phyloP scores from a whole-genome alignment of 2,888 invertebrate genomes.

The Agrenia bidenticulata region DNA sequence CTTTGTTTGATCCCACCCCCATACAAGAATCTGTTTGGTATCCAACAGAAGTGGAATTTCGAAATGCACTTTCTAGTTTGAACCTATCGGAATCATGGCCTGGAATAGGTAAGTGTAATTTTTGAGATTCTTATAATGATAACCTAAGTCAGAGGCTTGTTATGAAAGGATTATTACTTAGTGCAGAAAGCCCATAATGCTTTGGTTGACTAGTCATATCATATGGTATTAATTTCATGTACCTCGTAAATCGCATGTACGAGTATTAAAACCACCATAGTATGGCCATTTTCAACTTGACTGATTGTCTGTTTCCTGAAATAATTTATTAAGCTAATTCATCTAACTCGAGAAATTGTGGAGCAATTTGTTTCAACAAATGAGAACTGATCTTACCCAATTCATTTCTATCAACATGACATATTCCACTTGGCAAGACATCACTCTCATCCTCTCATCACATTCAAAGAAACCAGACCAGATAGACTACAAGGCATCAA shows the following conservation, averaged over 20 bases:
- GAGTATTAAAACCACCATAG: no score
- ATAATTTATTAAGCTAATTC: background rate
- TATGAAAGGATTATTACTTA: no score
- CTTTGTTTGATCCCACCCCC: conserved; percentile 8
- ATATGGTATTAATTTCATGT: no score
- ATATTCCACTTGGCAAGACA: conserved; percentile 9
- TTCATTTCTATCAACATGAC: conserved; percentile 14
- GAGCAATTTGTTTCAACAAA: background rate
- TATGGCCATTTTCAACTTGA: no score
- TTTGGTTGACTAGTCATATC: no score
- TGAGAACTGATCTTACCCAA: conserved; percentile 10
- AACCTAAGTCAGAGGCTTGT: no score
- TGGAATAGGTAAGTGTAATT: conserved; percentile 74
- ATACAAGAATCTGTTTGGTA: conserved; percentile 67
- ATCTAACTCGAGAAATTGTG: background rate
- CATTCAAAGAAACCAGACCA: background rate
- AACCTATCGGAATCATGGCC: conserved; percentile 65
- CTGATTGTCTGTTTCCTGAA: no score
- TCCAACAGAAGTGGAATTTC: conserved; percentile 59
- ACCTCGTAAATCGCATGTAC: no score
- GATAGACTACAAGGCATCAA: conserved; percentile 3
- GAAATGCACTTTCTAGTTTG: conserved; percentile 38
- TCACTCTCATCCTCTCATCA: background rate
- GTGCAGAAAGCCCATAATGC: no score
- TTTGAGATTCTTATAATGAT: no score